Base-by-base conservation (phyloP, 1,140 invertebrate species). In the Temnothorax longispinosus region DNA sequence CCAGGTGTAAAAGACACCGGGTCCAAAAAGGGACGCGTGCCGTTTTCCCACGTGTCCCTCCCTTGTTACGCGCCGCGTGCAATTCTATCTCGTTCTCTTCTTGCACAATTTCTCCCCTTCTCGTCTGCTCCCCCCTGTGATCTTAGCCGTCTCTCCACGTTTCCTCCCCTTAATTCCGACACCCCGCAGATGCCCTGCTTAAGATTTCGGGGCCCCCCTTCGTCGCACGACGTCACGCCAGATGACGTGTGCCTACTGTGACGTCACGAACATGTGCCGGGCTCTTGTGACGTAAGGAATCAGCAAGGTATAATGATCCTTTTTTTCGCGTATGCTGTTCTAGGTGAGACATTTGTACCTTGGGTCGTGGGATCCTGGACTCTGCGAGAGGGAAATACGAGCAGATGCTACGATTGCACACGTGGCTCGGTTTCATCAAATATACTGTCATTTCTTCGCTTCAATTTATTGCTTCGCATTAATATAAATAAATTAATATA, bases 21-120 rank as follows among this genome's bases (percentile, higher is more conserved):
- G 86, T 64, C 74, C 11, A 89, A 90, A 89, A 85, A 87, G 60
- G 86, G 91, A 91, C 94, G 93, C 93, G 94, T 94, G 93, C 94
- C 90, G 85, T 86, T 91, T 94, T 94, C 93, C 92, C 94, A 94
- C 92, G 93, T 94, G 92, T 92, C 85, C 87, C 85, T 81, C 71
- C 84, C 87, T 54, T 85, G 75, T 65, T 77, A 77, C 87, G 89
- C 69, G 85, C 86, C 75, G 72, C 86, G 77, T 88, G 89, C 88
- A 89, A 91, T 89, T 88, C 90, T 74, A 89, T 86, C 86, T 91
- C 77, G 89, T 91, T 91, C 89, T 91, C 88, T 93, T 87, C 87
- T 86, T 87, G 82, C 86, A 71, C 60, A 74, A 85, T 91, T 78
- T 58, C 75, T 78, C 77, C 74, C 38, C 67, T 50, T 71, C 54